A percentile compares a stretch with the other conserved stretches of the same genome.
Evolutionary conservation across 2,113 vertebrate genomes (phyloP).

Genomic region (Phaethon lepturus): DNA sequence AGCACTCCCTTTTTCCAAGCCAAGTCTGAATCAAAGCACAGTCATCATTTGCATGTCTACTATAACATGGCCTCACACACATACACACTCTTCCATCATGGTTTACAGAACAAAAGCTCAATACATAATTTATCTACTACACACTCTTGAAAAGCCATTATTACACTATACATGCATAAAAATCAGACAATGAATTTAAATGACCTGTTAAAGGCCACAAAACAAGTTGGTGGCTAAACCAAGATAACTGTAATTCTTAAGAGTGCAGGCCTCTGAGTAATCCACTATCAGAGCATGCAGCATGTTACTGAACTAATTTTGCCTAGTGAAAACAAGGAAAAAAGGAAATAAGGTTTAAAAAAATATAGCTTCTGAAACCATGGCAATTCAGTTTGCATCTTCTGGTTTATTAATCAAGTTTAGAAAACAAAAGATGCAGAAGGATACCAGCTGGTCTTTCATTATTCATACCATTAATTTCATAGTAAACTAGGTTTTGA

Average conservation of each 20-base stretch:
- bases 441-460: neutral
- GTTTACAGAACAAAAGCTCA: neutral
- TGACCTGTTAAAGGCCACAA: slow-evolving; percentile 39
- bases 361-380: neutral
- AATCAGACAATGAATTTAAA: slow-evolving; percentile 33
- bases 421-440: neutral
- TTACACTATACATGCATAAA: slow-evolving; percentile 10
- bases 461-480: neutral
- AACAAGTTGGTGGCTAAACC: slow-evolving; percentile 17
- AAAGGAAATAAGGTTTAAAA: neutral
- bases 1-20: neutral
- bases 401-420: neutral
- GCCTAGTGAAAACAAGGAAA: neutral
- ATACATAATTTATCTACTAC: slow-evolving; percentile 34
- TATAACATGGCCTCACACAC: neutral
- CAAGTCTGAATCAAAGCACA: neutral
- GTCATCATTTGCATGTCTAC: neutral
- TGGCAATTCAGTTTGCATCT: neutral
- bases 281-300: neutral
- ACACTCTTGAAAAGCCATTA: neutral
- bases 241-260: slow-evolving; percentile 19
- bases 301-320: neutral
- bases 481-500: neutral
- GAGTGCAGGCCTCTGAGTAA: neutral
- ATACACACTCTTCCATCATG: neutral